Evolutionary conservation across 2,888 invertebrate genomes (phyloP).

Genomic region (Gryllus longicercus): DNA sequence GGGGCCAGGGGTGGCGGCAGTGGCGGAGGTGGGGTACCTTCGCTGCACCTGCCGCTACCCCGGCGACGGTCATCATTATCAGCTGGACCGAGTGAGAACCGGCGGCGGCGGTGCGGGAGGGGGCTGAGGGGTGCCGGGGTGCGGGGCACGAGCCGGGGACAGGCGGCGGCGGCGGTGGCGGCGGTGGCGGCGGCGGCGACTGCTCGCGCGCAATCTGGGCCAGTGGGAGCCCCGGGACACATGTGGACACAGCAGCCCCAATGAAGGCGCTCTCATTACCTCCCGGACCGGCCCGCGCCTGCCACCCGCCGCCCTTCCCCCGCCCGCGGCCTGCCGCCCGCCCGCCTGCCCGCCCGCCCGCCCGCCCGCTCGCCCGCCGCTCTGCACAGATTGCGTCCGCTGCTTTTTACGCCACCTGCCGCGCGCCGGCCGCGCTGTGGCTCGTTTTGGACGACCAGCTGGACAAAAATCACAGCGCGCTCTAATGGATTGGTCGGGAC

Average conservation of each 20-base stretch:
- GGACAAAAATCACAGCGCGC: no score
- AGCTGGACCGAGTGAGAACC: neutral
- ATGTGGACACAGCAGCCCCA: conserved; percentile 17
- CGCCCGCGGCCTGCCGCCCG: neutral
- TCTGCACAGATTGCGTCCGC: conserved; percentile 6
- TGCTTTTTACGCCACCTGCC: neutral
- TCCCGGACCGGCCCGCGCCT: neutral
- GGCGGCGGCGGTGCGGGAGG: neutral
- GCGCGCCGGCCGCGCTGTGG: neutral
- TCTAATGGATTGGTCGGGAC: no score
- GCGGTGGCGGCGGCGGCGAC: neutral
- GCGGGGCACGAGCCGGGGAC: neutral
- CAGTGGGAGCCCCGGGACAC: neutral
- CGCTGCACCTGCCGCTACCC: neutral
- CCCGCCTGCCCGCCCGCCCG: neutral
- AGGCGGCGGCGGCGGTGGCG: neutral
- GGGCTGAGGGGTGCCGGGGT: neutral
- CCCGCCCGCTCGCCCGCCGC: neutral
- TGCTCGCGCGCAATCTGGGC: neutral
- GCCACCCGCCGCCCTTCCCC: neutral
- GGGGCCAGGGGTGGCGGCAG: neutral
- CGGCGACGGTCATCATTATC: neutral
- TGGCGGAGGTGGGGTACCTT: neutral
- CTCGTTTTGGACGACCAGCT: no score
- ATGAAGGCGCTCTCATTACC: conserved; percentile 17